Evolutionary conservation across 2,888 invertebrate species (phyloP).

Genomic region (Candidula unifasciata): DNA sequence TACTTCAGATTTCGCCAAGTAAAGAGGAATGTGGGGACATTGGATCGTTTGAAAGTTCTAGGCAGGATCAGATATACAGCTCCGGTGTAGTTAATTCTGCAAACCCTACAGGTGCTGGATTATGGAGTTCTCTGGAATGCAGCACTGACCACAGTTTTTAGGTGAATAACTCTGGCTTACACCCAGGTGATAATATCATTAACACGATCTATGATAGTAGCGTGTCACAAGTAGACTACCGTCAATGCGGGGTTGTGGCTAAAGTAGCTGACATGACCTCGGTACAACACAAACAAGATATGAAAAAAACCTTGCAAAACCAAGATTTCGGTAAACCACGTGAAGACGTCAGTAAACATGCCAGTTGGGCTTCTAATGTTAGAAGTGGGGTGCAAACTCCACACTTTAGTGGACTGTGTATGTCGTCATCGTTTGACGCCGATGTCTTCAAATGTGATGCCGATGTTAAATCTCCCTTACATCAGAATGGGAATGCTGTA

Average conservation of each 20-base stretch:
- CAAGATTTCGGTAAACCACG: background rate
- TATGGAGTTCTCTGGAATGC: too few species aligned
- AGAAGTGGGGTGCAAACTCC: too few species aligned
- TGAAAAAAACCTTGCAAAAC: background rate
- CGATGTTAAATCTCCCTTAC: background rate
- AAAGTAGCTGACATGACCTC: background rate
- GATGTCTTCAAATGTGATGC: background rate
- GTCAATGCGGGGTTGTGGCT: background rate
- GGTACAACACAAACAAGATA: background rate
- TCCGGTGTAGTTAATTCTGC: too few species aligned
- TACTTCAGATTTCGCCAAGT: background rate
- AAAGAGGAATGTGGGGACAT: background rate
- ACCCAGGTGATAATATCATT: too few species aligned
- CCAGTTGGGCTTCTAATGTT: background rate
- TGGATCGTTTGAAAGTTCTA: too few species aligned
- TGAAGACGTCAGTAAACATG: background rate
- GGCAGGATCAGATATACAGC: too few species aligned
- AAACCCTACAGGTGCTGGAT: too few species aligned
- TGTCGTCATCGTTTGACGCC: background rate
- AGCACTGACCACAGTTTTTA: too few species aligned
- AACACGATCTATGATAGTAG: background rate
- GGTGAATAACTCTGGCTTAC: too few species aligned
- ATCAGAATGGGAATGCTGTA: background rate
- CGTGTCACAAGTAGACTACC: background rate
- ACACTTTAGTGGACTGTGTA: background rate